Conservation (phyloP, 2,888 invertebrate genomes). For the Tupiocoris notatus region DNA sequence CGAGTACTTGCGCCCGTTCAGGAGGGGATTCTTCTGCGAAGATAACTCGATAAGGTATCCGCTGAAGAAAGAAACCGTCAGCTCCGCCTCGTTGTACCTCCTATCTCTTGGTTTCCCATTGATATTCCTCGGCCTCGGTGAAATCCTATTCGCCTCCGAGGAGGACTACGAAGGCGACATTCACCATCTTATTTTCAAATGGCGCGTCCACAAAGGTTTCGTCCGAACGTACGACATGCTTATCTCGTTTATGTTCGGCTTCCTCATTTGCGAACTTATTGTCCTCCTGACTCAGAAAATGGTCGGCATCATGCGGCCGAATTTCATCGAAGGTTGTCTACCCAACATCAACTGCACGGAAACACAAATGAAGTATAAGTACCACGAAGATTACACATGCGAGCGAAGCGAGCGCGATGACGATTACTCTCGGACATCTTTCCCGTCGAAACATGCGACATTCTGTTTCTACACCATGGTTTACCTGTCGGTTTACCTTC, state of each 20-base stretch:
- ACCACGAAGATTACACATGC: constrained; percentile 17
- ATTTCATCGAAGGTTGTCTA: constrained; percentile 16
- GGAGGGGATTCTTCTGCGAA: constrained; percentile 21
- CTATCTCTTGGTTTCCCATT: constrained; percentile 9
- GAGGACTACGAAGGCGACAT: constrained; percentile 19
- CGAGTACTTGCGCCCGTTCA: neutral
- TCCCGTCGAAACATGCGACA: constrained; percentile 22
- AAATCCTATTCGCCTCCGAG: constrained; percentile 17
- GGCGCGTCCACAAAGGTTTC: constrained; percentile 15
- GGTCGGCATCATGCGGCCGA: constrained; percentile 15
- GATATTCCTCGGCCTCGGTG: constrained; percentile 24
- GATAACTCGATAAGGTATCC: constrained; percentile 18
- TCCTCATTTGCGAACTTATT: constrained; percentile 4
- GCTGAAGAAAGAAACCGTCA: neutral
- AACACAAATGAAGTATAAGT: neutral
- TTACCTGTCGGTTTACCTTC: constrained; percentile 24
- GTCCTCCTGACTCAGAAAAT: neutral
- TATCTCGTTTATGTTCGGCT: constrained; percentile 15
- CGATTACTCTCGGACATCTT: neutral
- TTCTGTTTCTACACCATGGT: constrained; percentile 23
- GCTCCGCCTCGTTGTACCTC: neutral
- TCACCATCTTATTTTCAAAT: neutral
- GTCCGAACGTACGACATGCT: constrained; percentile 29
- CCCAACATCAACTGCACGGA: constrained; percentile 5
- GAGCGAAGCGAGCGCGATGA: neutral